phyloP scores from a whole-genome alignment of 2,113 vertebrate genomes.

The Hydrochoerus hydrochaeris region DNA sequence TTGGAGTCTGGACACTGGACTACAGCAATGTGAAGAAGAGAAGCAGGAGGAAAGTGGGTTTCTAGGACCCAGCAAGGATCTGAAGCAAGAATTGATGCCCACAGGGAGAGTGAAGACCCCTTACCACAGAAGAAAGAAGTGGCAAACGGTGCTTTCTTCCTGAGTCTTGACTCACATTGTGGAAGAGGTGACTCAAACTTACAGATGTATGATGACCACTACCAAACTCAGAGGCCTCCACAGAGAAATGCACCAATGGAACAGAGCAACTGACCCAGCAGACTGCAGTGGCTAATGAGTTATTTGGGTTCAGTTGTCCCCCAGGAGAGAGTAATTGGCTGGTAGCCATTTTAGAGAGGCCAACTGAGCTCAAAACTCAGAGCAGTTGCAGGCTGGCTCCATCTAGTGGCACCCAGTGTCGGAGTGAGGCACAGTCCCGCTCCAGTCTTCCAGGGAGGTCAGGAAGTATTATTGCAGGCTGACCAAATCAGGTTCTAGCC shows the following conservation, averaged over 20 bases:
- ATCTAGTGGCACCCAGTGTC: not conserved
- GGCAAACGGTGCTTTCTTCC: not conserved
- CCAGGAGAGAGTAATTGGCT: not conserved
- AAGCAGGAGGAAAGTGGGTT: not conserved
- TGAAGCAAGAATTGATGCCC: not conserved
- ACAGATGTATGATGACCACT: not conserved
- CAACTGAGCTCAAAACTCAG: not conserved
- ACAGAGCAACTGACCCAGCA: not conserved
- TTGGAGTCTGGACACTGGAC: not conserved
- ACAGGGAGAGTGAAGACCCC: not conserved
- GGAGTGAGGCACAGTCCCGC: not conserved
- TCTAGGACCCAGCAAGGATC: not conserved
- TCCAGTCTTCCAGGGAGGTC: not conserved
- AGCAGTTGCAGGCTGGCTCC: not conserved
- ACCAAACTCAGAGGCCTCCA: not conserved
- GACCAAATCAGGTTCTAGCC: not conserved
- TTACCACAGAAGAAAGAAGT: not conserved
- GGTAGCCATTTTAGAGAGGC: not conserved
- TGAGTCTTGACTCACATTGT: not conserved
- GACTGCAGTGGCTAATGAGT: not conserved
- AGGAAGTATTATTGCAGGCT: not conserved
- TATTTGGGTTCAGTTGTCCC: not conserved
- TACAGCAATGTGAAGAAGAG: not conserved
- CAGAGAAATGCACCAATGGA: not conserved
- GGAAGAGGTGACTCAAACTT: not conserved